Evolutionary conservation across 2,888 invertebrate genomes (phyloP).

Genomic region (Dicyrtomina minuta): DNA sequence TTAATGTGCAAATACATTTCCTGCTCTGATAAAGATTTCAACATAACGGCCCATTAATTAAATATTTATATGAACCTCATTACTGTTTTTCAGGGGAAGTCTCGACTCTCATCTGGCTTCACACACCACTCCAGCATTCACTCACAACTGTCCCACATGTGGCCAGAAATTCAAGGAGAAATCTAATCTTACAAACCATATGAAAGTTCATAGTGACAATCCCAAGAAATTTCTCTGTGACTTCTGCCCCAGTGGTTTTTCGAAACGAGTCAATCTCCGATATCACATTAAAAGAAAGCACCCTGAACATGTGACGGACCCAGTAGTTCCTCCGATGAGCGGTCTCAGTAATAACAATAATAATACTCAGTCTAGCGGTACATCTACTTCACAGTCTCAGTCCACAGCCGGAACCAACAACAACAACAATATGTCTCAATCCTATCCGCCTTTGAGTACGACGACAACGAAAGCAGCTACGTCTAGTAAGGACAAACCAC

Average conservation of each 20-base stretch:
- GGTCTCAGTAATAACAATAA: slow-evolving; percentile 42
- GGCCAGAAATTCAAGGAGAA: slow-evolving; percentile 50
- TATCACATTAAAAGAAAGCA: slow-evolving; percentile 53
- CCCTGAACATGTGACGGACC: slow-evolving; percentile 28
- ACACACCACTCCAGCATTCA: slow-evolving; percentile 47
- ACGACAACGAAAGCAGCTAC: slow-evolving; percentile 17
- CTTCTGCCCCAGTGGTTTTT: slow-evolving; percentile 51
- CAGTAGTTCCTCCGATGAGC: slow-evolving; percentile 12
- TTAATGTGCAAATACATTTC: slow-evolving; percentile 30
- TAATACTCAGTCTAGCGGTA: slow-evolving; percentile 23
- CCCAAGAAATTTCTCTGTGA: slow-evolving; percentile 52
- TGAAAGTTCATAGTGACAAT: slow-evolving; percentile 46
- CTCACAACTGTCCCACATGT: slow-evolving; percentile 50
- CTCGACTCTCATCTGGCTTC: slow-evolving; percentile 50
- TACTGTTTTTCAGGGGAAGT: slow-evolving; percentile 48
- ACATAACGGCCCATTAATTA: slow-evolving; percentile 35
- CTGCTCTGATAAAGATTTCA: slow-evolving; percentile 31
- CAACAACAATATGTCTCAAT: slow-evolving; percentile 15
- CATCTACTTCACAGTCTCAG: slow-evolving; percentile 11
- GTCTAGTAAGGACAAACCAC: slow-evolving; percentile 45
- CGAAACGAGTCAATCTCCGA: slow-evolving; percentile 51
- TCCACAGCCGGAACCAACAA: background rate
- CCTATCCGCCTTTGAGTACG: slow-evolving; percentile 25
- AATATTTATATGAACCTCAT: slow-evolving; percentile 32
- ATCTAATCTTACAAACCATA: slow-evolving; percentile 48